Percentiles rank a stretch among this genome's conserved stretches.
These are phyloP conservation scores for Tribolium madens DNA, from an alignment of 1,140 invertebrate species.

Conservation along the genomic window DNA sequence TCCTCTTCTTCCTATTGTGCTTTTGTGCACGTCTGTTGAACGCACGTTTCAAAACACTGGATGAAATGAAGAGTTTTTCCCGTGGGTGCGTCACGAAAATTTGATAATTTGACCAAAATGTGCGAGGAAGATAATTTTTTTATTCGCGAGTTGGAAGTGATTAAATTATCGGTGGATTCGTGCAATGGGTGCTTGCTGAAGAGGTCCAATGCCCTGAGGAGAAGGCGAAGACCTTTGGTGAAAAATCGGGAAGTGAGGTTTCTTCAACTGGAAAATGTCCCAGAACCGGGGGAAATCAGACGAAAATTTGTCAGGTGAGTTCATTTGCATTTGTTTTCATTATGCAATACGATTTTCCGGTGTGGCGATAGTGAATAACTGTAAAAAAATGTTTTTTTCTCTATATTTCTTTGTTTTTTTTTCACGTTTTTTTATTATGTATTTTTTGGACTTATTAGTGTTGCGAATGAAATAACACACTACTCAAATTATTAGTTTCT, in stretches of 20 bases:
- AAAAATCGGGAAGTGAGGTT: constrained; percentile 2
- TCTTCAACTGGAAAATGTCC: background rate
- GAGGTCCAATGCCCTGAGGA: constrained; percentile 27
- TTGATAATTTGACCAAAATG: background rate
- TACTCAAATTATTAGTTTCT: no score
- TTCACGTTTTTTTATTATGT: no score
- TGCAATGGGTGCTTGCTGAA: constrained; percentile 23
- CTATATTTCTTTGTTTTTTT: no score
- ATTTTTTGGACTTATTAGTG: no score
- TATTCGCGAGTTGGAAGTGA: background rate
- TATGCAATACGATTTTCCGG: background rate
- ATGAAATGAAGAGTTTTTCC: background rate
- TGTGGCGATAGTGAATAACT: background rate
- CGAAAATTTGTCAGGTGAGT: background rate
- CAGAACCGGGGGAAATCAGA: background rate
- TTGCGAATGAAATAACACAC: no score
- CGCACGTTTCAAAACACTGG: constrained; percentile 1
- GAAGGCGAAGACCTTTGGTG: constrained; percentile 8
- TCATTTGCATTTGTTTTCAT: background rate
- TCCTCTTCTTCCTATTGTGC: constrained; percentile 15
- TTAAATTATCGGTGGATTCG: background rate
- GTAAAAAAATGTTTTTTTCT: no score
- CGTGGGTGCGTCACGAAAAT: background rate
- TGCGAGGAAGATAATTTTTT: constrained; percentile 28
- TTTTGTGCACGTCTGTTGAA: constrained; percentile 11